A percentile compares a stretch with the other conserved stretches of the same genome.
Conservation (phyloP, 2,797 vertebrate species). For the Sciaenops ocellatus region DNA sequence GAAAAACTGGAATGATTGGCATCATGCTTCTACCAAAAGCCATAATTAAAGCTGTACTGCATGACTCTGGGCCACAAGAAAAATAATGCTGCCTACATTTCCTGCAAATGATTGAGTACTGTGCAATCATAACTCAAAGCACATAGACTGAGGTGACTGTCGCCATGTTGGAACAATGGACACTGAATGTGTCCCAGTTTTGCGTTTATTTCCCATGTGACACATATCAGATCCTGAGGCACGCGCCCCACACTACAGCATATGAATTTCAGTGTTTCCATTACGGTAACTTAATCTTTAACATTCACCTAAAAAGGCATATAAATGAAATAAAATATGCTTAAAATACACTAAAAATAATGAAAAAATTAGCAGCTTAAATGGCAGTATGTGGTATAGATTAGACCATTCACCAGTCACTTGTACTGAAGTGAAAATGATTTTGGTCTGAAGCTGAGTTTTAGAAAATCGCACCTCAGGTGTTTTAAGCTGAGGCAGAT, state of each 20-base stretch:
- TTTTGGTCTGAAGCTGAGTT: background rate
- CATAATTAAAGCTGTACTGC: background rate
- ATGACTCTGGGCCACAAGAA: background rate
- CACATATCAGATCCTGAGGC: background rate
- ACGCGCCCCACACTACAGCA: background rate
- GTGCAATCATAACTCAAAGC: background rate
- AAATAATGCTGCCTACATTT: background rate
- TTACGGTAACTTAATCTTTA: background rate
- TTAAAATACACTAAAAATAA: background rate
- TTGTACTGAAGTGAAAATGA: background rate
- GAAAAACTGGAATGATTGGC: constrained; percentile 6
- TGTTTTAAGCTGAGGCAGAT: constrained; percentile 4
- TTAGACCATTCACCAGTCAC: background rate
- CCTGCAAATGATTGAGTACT: background rate
- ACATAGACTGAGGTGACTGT: background rate
- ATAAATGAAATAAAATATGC: background rate
- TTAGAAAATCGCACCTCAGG: background rate
- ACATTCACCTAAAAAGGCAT: background rate
- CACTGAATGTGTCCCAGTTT: background rate
- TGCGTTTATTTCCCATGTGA: constrained; percentile 7
- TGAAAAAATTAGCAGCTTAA: background rate
- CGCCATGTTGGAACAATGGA: background rate
- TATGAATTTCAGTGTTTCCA: background rate
- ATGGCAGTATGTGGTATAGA: background rate
- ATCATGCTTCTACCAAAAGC: background rate